phyloP scores from a whole-genome alignment of 2,888 invertebrate genomes.

The Meandrusa payeni region DNA sequence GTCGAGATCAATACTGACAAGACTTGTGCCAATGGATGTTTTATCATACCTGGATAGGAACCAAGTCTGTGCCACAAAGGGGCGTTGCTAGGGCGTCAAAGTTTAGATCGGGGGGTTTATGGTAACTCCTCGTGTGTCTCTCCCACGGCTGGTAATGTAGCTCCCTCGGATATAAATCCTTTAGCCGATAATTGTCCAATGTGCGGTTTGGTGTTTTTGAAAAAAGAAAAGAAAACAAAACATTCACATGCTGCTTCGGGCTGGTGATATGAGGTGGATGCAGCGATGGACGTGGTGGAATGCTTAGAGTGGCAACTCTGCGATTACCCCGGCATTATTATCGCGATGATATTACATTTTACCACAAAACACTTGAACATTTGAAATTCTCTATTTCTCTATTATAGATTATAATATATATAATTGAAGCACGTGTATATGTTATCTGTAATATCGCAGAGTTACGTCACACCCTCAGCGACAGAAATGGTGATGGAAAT shows the following conservation, averaged over 20 bases:
- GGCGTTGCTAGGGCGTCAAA: constrained; percentile 76
- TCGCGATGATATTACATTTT: no score
- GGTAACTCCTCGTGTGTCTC: constrained; percentile 82
- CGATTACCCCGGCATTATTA: no score
- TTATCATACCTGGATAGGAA: constrained; percentile 77
- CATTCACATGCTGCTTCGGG: constrained; percentile 80
- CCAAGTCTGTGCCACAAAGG: constrained; percentile 74
- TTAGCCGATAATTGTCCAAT: constrained; percentile 75
- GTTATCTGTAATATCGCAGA: constrained; percentile 43
- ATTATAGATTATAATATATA: no score
- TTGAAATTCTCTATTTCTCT: no score
- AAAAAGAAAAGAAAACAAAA: constrained; percentile 80
- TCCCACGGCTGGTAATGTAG: constrained; percentile 86
- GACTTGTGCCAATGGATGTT: constrained; percentile 64
- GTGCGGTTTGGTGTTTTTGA: constrained; percentile 75
- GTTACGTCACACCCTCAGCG: constrained; percentile 41
- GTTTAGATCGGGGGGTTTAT: constrained; percentile 79
- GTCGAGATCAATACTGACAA: constrained; percentile 53
- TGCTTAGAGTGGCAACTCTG: constrained; percentile 53
- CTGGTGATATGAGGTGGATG: constrained; percentile 72
- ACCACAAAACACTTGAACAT: no score
- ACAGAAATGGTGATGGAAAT: constrained; percentile 59
- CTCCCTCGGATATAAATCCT: constrained; percentile 80
- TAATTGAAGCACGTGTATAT: no score
- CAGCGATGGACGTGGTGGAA: constrained; percentile 57